Percentiles rank a stretch among this genome's conserved stretches.
Conservation (phyloP, 2,113 vertebrate species). For the Butorides virescens region DNA sequence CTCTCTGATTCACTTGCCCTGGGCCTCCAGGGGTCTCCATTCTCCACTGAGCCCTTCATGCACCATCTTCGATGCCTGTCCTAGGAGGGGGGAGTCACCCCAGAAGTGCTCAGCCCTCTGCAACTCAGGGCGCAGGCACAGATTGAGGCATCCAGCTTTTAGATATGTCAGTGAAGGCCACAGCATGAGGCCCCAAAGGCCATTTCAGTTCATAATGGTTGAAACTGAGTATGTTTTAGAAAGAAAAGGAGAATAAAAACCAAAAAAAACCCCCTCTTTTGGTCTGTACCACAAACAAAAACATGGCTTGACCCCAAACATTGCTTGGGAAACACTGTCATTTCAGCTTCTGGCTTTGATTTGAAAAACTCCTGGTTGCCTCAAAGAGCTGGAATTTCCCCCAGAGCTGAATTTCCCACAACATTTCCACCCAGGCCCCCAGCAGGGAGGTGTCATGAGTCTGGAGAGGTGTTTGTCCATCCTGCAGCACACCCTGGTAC, state of each 20-base stretch:
- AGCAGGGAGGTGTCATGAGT: rapidly evolving
- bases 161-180: background rate
- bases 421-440: background rate
- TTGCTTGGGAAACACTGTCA: background rate
- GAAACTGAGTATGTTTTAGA: background rate
- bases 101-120: background rate
- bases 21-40: background rate
- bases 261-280: background rate
- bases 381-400: background rate
- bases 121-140: background rate
- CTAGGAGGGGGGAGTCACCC: background rate
- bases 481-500: background rate
- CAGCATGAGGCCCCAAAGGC: rapidly evolving
- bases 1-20: background rate
- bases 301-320: background rate
- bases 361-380: background rate
- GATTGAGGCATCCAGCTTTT: background rate
- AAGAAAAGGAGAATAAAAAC: background rate
- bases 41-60: background rate
- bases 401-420: background rate
- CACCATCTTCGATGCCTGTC: rapidly evolving
- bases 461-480: rapidly evolving
- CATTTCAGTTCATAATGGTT: background rate
- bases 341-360: background rate
- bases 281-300: background rate